Evolutionary conservation across 1,140 invertebrate species (phyloP).

Genomic region (Holotrichia oblita): DNA sequence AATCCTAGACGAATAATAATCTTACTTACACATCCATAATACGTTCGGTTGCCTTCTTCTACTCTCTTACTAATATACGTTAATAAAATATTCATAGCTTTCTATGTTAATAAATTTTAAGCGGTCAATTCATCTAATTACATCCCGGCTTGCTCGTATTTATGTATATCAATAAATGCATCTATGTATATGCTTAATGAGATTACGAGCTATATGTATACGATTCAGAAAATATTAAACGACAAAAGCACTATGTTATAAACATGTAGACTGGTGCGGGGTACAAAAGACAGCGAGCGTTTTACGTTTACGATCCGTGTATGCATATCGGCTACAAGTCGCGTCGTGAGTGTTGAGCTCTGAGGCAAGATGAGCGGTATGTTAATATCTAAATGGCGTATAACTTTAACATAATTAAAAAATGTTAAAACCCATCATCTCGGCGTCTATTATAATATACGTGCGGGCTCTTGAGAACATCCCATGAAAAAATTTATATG

Average conservation of each 20-base stretch:
- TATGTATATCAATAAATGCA: constrained; percentile 31
- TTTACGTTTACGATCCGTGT: no score
- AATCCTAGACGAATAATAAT: constrained; percentile 19
- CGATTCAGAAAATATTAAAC: no score
- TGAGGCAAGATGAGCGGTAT: constrained; percentile 3
- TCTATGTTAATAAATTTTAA: constrained; percentile 31
- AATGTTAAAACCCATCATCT: constrained; percentile 25
- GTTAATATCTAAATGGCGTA: constrained; percentile 28
- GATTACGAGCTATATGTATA: no score
- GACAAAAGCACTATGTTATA: no score
- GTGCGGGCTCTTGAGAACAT: neutral
- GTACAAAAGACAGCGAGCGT: no score
- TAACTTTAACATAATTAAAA: constrained; percentile 35
- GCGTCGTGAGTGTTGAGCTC: no score
- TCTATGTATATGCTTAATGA: no score
- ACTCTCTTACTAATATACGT: constrained; percentile 1
- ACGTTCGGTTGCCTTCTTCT: neutral
- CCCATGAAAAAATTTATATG: constrained; percentile 19
- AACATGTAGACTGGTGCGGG: no score
- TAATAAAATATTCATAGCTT: constrained; percentile 31
- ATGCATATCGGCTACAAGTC: no score
- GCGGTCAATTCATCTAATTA: constrained; percentile 30
- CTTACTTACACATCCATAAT: neutral
- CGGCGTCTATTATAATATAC: constrained; percentile 23
- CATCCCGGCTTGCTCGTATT: neutral